These are phyloP conservation scores for Puma concolor DNA, from an alignment of 2,113 vertebrate species.

Conservation along the genomic window DNA sequence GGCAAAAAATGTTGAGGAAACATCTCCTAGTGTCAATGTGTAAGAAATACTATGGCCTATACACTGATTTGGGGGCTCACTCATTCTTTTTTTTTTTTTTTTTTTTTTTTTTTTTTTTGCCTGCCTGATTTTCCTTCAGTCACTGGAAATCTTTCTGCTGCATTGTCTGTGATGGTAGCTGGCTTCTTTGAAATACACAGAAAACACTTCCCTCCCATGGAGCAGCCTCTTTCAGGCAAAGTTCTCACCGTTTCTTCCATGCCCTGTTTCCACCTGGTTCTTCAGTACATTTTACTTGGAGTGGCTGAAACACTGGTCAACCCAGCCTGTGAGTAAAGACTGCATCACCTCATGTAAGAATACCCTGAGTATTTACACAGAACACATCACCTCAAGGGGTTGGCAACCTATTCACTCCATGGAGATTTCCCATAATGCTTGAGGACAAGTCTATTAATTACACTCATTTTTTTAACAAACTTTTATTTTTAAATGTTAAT, in stretches of 20 bases:
- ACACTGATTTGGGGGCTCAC: background rate
- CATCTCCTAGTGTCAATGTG: background rate
- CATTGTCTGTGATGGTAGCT: constrained; percentile 89
- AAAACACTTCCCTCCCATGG: constrained; percentile 88
- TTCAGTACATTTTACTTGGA: constrained; percentile 94
- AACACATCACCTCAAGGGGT: background rate
- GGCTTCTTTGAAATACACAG: constrained; percentile 92
- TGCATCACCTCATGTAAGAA: background rate
- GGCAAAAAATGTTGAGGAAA: background rate
- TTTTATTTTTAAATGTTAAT: too few species aligned
- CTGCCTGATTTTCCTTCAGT: constrained; percentile 81
- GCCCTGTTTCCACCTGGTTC: constrained; percentile 91
- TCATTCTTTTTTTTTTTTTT: background rate
- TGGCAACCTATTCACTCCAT: background rate
- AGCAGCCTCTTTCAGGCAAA: constrained; percentile 90
- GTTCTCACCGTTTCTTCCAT: constrained; percentile 92
- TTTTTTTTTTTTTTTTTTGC: background rate
- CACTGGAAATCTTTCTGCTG: constrained; percentile 89
- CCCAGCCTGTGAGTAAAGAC: constrained; percentile 91
- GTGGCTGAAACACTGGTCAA: constrained; percentile 94
- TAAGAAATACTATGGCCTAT: background rate
- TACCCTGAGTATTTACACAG: background rate
- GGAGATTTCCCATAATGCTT: background rate
- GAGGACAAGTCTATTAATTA: constrained; percentile 68
- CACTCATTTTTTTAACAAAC: background rate